Evolutionary conservation across 2,888 invertebrate species (phyloP), one percentile per base, ranked within the genome.

Genomic region (Yponomeuta malinellus): DNA sequence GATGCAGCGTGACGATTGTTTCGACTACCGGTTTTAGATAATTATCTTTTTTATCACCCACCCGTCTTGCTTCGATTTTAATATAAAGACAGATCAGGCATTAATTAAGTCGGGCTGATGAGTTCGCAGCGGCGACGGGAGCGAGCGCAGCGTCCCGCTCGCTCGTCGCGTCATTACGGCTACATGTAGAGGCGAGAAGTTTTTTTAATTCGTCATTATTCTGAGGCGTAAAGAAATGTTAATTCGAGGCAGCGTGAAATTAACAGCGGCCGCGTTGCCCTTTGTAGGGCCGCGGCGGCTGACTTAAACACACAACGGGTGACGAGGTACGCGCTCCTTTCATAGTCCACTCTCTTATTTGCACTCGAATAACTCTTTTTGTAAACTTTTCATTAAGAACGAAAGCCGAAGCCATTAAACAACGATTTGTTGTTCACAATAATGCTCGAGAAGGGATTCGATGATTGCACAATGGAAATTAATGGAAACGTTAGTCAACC

Each of bases 201-300:
- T 92, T 87, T 85, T 91, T 91, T 91, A 91, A 92, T 92, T 92
- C 88, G 88, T 92, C 89, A 91, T 92, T 92, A 92, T 90, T 90
- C 86, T 88, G 88, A 90, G 90, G 92, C 92, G 92, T 91, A 92
- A 92, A 92, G 93, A 93, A 93, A 93, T 93, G 92, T 93, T 93
- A 93, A 93, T 93, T 93, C 88, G 91, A 92, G 88, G 86, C 90
- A 84, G 90, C 93, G 93, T 93, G 93, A 93, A 93, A 93, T 93
- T 92, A 93, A 93, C 89, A 91, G 90, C 88, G 87, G 90, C 88
- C 83, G 88, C 83, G 79, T 79, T 81, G 86, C 84, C 87, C 90
- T 92, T 92, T 92, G 90, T 91, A 84, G 84, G 86, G 78, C 89
- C 87, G 88, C 88, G 83, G 82, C 89, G 87, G 85, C 87, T 81